Base-by-base conservation (phyloP, 2,888 invertebrate genomes). In the Dynastes tityus region DNA sequence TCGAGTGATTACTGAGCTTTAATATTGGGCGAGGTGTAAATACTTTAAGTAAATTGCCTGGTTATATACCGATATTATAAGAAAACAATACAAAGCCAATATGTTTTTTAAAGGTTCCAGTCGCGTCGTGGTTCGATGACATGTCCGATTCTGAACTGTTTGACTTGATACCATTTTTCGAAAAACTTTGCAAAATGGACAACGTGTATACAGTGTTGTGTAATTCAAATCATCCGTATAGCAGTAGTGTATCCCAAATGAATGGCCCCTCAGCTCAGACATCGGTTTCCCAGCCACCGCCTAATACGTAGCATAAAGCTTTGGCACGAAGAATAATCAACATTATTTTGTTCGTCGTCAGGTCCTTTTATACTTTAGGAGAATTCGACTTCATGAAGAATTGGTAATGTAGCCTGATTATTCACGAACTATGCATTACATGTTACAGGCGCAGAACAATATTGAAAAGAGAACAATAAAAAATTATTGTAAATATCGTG, bases 101-200 rank as follows among this genome's bases (percentile, higher is more conserved):
- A 16, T 61, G 37, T 74, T 70, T 65, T 13, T 27, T 89, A 1
- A 89, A 96, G 96, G 98, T 99, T 89, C 98, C 99, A 88, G 98
- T 99, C 83, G 96, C 97, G 88, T 98, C 98, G 83, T 99, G 99
- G 99, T 99, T 99, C 91, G 99, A 99, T 90, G 99, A 99, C 90
- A 96, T 97, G 93, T 95, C 95, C 87, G 99, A 99, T 90, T 95
- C 96, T 81, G 99, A 99, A 90, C 93, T 99, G 83, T 92, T 97
- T 87, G 98, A 99, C 91, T 92, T 99, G 88, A 96, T 99, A 89
- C 99, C 99, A 85, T 96, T 98, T 90, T 97, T 99, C 90, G 99
- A 99, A 90, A 96, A 96, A 89, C 92, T 99, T 85, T 96, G 97
- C 90, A 96, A 95, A 91, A 97, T 97, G 88, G 98, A 98, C 90